These are phyloP conservation scores for Harpagoxenus sublaevis DNA, from an alignment of 2,888 invertebrate species.

Conservation along the genomic window DNA sequence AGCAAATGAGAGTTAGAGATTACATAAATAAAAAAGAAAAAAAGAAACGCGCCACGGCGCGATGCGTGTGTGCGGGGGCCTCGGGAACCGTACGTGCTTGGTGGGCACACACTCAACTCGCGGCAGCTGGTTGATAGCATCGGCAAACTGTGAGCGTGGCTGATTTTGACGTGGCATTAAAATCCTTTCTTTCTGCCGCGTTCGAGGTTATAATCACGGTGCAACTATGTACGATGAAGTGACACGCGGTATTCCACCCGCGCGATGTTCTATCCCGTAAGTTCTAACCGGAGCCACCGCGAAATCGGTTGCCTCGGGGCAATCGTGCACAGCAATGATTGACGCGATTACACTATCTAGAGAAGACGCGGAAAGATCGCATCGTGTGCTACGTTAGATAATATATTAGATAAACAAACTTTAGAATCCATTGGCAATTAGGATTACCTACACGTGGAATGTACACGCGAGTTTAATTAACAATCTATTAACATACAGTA, in stretches of 20 bases:
- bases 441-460: too few relatives aligned
- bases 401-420: neutral
- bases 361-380: constrained; percentile 29
- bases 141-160: constrained; percentile 56
- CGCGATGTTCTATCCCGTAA: constrained; percentile 11
- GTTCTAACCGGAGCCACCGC: constrained; percentile 20
- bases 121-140: constrained; percentile 72
- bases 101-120: constrained; percentile 52
- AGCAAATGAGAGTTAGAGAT: constrained; percentile 77
- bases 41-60: constrained; percentile 22
- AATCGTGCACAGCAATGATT: constrained; percentile 28
- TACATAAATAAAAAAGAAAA: constrained; percentile 57
- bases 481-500: neutral
- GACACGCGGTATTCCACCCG: constrained; percentile 42
- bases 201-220: constrained; percentile 61
- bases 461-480: neutral
- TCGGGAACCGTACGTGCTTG: constrained; percentile 51
- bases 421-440: neutral
- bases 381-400: neutral
- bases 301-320: constrained; percentile 18
- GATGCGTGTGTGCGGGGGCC: constrained; percentile 28
- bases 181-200: constrained; percentile 58
- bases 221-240: constrained; percentile 54
- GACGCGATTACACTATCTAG: constrained; percentile 10
- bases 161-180: constrained; percentile 69